These are phyloP conservation scores for Caenorhabditis japonica DNA, from an alignment of 2,888 invertebrate species.

Conservation along the genomic window DNA sequence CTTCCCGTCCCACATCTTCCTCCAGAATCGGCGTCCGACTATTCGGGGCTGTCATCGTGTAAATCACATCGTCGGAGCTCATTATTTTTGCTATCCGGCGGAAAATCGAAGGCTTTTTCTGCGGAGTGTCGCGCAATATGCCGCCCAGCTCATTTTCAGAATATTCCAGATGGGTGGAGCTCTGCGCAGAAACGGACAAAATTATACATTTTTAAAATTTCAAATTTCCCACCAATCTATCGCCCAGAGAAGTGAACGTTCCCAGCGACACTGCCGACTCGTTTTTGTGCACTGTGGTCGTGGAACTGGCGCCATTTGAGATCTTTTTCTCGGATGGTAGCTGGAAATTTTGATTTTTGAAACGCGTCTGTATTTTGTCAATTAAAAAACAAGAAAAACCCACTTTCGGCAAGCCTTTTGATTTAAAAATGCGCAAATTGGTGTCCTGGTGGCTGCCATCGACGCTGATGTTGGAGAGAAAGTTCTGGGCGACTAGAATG, in stretches of 20 bases:
- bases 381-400: not conserved
- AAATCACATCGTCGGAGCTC: conserved; percentile 58
- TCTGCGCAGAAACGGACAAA: no score
- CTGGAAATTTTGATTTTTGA: conserved; percentile 11
- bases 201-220: no score
- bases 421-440: conserved; percentile 78
- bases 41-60: conserved; percentile 34
- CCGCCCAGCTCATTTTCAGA: conserved; percentile 16
- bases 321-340: conserved; percentile 36
- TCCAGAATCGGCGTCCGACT: conserved; percentile 42
- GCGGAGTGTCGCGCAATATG: conserved; percentile 22
- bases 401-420: conserved; percentile 52
- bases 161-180: conserved; percentile 31
- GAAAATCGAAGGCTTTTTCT: conserved; percentile 46
- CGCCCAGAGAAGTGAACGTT: conserved; percentile 24
- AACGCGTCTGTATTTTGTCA: not conserved
- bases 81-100: conserved; percentile 56
- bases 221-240: conserved; percentile 19
- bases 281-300: conserved; percentile 28
- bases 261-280: conserved; percentile 36
- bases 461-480: conserved; percentile 93
- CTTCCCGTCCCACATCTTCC: conserved; percentile 24
- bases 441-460: conserved; percentile 86
- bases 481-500: conserved; percentile 91
- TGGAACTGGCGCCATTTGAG: conserved; percentile 24